Base-by-base conservation (phyloP, 1,140 invertebrate species). In the Argopecten irradians region DNA sequence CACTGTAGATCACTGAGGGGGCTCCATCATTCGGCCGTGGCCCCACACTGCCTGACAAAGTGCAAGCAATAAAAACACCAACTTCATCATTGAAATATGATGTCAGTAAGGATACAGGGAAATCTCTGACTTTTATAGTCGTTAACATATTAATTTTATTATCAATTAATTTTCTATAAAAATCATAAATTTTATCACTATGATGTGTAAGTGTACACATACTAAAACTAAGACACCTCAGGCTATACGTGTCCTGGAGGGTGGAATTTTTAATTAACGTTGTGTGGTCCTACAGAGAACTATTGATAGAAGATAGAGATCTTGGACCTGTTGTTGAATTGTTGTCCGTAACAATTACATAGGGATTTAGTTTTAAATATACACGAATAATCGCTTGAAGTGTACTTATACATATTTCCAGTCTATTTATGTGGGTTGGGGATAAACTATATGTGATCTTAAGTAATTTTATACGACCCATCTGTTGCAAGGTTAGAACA, bases 1-100 rank as follows among this genome's bases (percentile, higher is more conserved):
- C 97, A 98, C 98, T 14, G 97, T 97, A 95, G 98, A 98, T n/a
- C 98, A 96, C 0, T 98, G 97, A 0, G 98, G 98, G 0, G 98
- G 98, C 94, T 98, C 97, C 97, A 98, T 98, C 93, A 97, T 94
- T 95, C 97, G 96, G n/a, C n/a, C n/a, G n/a, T n/a, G n/a, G n/a
- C n/a, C n/a, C 36, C 95, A 28, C 55, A 71, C 55, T 3, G 55
- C 1, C 55, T 71, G 55, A 71, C 55, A 71, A 16, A 71, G n/a
- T 5, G 55, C 55, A 28, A 71, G 22, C 14, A n/a, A 28, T 71
- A 71, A 71, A 2, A 71, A n/a, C 8, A n/a, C 22, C 5, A 8
- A 5, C 22, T 3, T 71, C 55, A 71, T 71, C 55, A 28, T 71
- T 8, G 22, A 8, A 16, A 16, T 28, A 71, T n/a, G 13, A n/a